These are phyloP conservation scores for Notodonta ziczac DNA, from an alignment of 2,888 invertebrate species.

Conservation along the genomic window DNA sequence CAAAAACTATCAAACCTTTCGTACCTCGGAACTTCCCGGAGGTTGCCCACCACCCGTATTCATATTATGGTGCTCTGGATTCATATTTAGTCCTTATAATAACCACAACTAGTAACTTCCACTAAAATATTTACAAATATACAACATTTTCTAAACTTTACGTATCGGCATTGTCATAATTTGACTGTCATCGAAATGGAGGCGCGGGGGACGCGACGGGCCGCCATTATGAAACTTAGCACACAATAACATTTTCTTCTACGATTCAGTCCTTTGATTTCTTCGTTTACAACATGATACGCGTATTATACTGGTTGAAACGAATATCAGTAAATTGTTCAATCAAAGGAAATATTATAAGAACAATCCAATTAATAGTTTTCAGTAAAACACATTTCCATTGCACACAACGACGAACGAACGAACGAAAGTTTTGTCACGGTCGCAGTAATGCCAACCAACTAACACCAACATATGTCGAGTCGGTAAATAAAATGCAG, in stretches of 20 bases:
- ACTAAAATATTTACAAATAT: constrained; percentile 68
- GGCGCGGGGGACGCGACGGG: constrained; percentile 88
- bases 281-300: constrained; percentile 21
- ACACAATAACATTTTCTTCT: constrained; percentile 81
- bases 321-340: constrained; percentile 23
- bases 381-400: constrained; percentile 56
- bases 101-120: constrained; percentile 48
- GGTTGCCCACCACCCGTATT: constrained; percentile 86
- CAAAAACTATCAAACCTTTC: constrained; percentile 51
- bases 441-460: constrained; percentile 60
- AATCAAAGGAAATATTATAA: constrained; percentile 36
- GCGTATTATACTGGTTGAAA: constrained; percentile 15
- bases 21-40: constrained; percentile 82
- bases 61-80: constrained; percentile 81
- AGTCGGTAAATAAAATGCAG: neutral
- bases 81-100: constrained; percentile 71
- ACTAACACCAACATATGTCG: neutral
- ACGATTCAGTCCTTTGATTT: constrained; percentile 32
- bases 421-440: constrained; percentile 69
- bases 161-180: constrained; percentile 82
- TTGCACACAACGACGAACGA: constrained; percentile 64
- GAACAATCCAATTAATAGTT: constrained; percentile 28
- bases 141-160: constrained; percentile 76
- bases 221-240: constrained; percentile 86
- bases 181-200: constrained; percentile 87